These are phyloP conservation scores for Chlorodrepanis virens DNA, from an alignment of 2,113 vertebrate genomes.

Conservation along the genomic window DNA sequence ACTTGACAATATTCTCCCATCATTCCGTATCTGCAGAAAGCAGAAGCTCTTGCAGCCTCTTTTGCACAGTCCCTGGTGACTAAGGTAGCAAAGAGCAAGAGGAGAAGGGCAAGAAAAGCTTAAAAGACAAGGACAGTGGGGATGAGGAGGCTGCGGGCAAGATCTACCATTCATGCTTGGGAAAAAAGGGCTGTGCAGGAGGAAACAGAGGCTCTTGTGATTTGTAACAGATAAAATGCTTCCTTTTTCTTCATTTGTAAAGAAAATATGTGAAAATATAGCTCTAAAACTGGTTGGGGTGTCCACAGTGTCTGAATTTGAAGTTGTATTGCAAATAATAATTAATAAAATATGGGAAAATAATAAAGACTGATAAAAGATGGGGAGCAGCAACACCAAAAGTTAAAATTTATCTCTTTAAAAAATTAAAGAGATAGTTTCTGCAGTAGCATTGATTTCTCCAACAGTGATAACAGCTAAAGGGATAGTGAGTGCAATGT, in stretches of 20 bases:
- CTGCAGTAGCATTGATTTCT: not conserved
- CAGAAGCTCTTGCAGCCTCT: not conserved
- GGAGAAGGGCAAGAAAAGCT: not conserved
- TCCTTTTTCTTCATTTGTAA: not conserved
- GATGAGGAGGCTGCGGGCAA: not conserved
- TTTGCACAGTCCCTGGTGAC: not conserved
- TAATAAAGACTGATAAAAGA: not conserved
- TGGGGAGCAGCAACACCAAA: not conserved
- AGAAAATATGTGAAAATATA: not conserved
- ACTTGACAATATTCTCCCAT: not conserved
- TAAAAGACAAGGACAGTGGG: not conserved
- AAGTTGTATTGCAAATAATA: not conserved
- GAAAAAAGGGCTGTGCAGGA: not conserved
- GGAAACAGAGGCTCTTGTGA: not conserved
- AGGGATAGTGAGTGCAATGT: not conserved
- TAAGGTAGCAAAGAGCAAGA: not conserved
- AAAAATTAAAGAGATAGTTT: not conserved
- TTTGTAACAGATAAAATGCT: not conserved
- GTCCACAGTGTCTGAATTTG: not conserved
- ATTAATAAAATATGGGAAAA: not conserved
- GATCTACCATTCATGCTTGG: rapidly evolving
- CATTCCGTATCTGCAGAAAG: not conserved
- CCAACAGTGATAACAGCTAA: not conserved
- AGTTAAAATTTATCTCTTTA: not conserved
- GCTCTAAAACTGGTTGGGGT: not conserved